Base-by-base conservation (phyloP, 2,888 invertebrate genomes). In the Allacma fusca region DNA sequence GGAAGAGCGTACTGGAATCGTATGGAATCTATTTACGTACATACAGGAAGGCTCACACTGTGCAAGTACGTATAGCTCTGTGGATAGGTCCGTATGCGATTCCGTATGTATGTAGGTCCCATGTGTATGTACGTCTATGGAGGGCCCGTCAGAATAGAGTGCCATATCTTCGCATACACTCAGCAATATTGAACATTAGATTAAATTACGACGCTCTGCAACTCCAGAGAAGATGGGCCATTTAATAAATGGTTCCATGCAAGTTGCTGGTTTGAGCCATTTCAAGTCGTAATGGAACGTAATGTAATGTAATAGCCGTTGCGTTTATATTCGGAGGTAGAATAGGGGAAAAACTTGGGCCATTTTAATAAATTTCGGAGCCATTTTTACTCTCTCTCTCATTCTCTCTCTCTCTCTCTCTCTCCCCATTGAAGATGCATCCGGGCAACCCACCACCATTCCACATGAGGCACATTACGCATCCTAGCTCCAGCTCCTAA, bases 281-380 rank as follows among this genome's bases (percentile, higher is more conserved):
- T 73, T 64, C 34, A 26, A 1, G 28, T 64, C 64, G 73, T 73
- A 73, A 73, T 73, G 73, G 73, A 73, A 73, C 73, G 73, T 73
- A 73, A 71, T 71, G 71, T 71, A 72, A 73, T 73, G 64, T 73
- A 73, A 73, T 73, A 34, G 29, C 64, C 40, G 57, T 73, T 73
- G 40, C 64, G 73, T 73, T 64, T 59, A 57, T 59, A 57, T 16
- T 64, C 64, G 59, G 73, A 64, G 73, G 64, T 40, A 29, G 73
- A 73, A 40, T 62, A 59, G 50, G 78, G 78, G 78, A 69, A 75
- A 69, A 78, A 78, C 67, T 78, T 78, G 78, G 70, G 78, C 78
- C 74, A 78, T 78, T 77, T 75, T 75, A 78, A 78, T 78, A 78
- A 78, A 78, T 78, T 78, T 78, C 75, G 75, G 71, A 68, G 75